Evolutionary conservation across 1,140 invertebrate species (phyloP), one percentile per base, ranked within the genome.

Genomic region (Procambarus clarkii): DNA sequence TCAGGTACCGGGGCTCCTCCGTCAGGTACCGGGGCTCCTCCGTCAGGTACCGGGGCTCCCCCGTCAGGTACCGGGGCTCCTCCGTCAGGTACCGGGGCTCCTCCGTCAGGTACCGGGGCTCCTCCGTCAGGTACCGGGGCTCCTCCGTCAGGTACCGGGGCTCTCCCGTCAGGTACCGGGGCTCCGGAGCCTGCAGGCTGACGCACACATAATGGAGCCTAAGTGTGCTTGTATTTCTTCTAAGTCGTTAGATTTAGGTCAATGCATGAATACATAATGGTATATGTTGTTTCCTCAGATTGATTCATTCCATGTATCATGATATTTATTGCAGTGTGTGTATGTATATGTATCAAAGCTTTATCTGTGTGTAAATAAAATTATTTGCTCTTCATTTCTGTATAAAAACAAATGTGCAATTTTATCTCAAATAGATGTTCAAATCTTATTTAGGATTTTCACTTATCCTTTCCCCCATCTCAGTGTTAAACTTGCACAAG

Each of bases 311-410:
- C 87, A 88, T 88, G 45, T 88, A 71, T 60, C 78, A 74, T 64
- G 48, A 76, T 86, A 88, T 88, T 88, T 88, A 88, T 88, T 88
- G 87, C 87, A 46, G 71, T 81, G 87, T 88, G 64, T 88, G 82
- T 88, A 81, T 88, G 78, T 88, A 88, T 88, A 81, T 88, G 78
- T 88, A 81, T 81, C 46, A 88, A 71, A 88, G 87, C 87, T 88
- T 88, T 88, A 88, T 81, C 60, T 82, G 87, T 88, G 13, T 24
- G 82, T 88, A 88, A 88, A 60, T 82, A 69, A 69, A 81, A 74
- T 88, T 80, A 60, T 60, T 88, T 50, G 74, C 69, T 64, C 18
- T 82, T 88, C 78, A 88, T 88, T 81, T 82, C 76, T 88, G 79
- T 81, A 69, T 83, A 69, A 83, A 82, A 82, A 88, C 45, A 82